Percentiles rank a stretch among this genome's conserved stretches.
Evolutionary conservation across 1,140 invertebrate species (phyloP).

Genomic region (Pseudachorutes palmiensis): DNA sequence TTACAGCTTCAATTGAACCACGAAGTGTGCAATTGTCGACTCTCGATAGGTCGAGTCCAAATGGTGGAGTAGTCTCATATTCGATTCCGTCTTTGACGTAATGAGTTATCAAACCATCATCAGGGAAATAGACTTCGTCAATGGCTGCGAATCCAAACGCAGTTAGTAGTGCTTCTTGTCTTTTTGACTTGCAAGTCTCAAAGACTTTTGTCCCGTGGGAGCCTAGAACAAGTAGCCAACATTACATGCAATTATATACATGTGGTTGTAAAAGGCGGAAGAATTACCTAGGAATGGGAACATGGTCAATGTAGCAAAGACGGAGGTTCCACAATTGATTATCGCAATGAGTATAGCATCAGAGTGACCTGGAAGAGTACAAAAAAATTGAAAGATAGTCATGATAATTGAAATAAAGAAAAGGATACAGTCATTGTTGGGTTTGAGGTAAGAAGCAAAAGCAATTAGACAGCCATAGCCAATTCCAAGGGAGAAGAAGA

Average conservation of each 20-base stretch:
- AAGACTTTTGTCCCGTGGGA: neutral
- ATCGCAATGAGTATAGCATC: conserved; percentile 70
- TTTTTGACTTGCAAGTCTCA: conserved; percentile 57
- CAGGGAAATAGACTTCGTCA: neutral
- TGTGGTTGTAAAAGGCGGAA: too few species aligned
- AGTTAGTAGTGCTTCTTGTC: conserved; percentile 54
- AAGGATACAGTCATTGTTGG: conserved; percentile 84
- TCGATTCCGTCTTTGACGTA: neutral
- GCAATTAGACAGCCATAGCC: conserved; percentile 90
- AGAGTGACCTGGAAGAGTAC: neutral
- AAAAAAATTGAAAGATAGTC: neutral
- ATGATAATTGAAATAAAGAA: conserved; percentile 57
- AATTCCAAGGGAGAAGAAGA: conserved; percentile 90
- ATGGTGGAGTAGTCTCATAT: conserved; percentile 39
- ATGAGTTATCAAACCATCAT: neutral
- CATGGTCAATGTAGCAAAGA: conserved; percentile 95
- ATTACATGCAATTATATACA: too few species aligned
- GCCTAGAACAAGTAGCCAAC: neutral
- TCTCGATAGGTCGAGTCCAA: conserved; percentile 47
- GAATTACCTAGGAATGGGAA: conserved; percentile 91
- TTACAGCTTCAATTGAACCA: neutral
- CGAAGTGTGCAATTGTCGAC: neutral
- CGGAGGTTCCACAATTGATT: conserved; percentile 89
- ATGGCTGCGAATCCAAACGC: neutral
- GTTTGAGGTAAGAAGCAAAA: conserved; percentile 89